phyloP scores from a whole-genome alignment of 2,888 invertebrate genomes.

The Euplagia quadripunctaria region DNA sequence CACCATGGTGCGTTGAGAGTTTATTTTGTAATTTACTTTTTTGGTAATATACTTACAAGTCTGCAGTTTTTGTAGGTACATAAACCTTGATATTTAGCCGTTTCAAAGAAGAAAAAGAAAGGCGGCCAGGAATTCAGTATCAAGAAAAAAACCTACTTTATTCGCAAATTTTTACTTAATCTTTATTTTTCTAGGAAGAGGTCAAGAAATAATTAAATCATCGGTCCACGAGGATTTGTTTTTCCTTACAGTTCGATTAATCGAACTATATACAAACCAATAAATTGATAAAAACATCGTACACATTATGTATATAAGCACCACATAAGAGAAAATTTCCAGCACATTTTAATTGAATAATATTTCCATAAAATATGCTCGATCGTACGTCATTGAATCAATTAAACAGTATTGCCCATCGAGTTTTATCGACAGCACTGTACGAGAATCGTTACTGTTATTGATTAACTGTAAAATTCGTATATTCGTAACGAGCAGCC shows the following conservation, averaged over 20 bases:
- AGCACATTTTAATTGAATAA: slow-evolving; percentile 40
- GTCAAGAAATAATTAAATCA: background rate
- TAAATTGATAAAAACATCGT: background rate
- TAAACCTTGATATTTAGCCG: too few species aligned
- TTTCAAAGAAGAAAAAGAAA: too few species aligned
- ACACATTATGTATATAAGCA: background rate
- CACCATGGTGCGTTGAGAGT: too few species aligned
- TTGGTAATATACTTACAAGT: too few species aligned
- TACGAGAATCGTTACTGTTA: background rate
- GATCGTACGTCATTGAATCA: slow-evolving; percentile 36
- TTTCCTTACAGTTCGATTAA: background rate
- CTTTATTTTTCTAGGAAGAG: background rate
- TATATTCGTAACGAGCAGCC: background rate
- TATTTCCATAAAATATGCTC: slow-evolving; percentile 38
- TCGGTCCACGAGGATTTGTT: background rate
- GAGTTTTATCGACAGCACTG: slow-evolving; percentile 7
- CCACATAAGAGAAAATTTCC: slow-evolving; percentile 15
- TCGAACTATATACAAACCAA: background rate
- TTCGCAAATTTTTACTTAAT: background rate
- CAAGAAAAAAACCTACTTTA: background rate
- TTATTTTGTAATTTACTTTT: too few species aligned
- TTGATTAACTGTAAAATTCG: background rate
- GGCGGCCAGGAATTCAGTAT: background rate
- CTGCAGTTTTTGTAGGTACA: too few species aligned
- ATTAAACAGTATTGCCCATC: slow-evolving; percentile 21